Evolutionary conservation across 2,888 invertebrate genomes (phyloP), one percentile per base, ranked within the genome.

Genomic region (Uropetala carovei): DNA sequence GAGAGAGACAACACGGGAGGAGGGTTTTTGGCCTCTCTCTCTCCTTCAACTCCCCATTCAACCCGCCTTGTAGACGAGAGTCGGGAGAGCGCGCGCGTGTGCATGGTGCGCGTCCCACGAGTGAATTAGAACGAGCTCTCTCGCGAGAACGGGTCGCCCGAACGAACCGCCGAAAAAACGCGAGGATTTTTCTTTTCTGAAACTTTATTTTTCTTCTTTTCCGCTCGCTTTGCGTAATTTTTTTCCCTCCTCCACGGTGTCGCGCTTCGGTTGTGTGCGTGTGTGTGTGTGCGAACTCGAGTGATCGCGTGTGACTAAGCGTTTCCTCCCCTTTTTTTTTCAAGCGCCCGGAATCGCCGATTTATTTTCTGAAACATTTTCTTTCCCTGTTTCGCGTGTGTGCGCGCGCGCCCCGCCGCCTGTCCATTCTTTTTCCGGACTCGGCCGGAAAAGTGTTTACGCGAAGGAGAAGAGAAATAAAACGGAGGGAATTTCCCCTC

Each of bases 71-170:
- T 43, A 43, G 43, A 43, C 43, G 43, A 43, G 43, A 43, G 43
- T 43, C 43, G 43, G 43, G 43, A 43, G 43, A 5, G 43, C 43
- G 43, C 43, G 43, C 43, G 43, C 43, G 43, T 43, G 43, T 43
- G 43, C 68, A 68, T 68, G 18, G 68, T 64, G n/a, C 43, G 43
- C 5, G 68, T 68, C 68, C 68, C 43, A n/a, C 68, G 68, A 68
- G 68, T 68, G 68, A 68, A 68, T 68, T 68, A 68, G 22, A 68
- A 18, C 64, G 64, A n/a, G 18, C 64, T 64, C 64, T 64, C 64
- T 3, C 14, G 2, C 64, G n/a, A n/a, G 10, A 64, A 64, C 18
- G 16, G 64, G 16, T 64, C 68, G 10, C 22, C 68, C 68, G 18
- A 68, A 22, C 11, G 68, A 68, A n/a, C n/a, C 68, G 68, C 22